Base-by-base conservation (phyloP, 1,140 invertebrate genomes). In the Lineus longissimus region DNA sequence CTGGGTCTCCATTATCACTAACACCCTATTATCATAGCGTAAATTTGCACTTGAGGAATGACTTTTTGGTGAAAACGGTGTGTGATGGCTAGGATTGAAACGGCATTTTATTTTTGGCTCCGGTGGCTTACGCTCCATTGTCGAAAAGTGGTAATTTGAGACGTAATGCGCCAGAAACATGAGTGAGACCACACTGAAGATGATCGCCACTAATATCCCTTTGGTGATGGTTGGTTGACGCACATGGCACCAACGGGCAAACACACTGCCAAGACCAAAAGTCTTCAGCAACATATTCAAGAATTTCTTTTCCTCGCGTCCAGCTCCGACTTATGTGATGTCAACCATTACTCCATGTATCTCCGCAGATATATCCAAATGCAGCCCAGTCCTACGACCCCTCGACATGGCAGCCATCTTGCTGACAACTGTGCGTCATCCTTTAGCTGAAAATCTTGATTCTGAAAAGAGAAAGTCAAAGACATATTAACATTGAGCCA, bases 1-100 rank as follows among this genome's bases (percentile, higher is more conserved):
- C 45, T 91, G 90, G 17, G 93, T 95, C 82, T 97, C 94, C n/a
- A 94, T 92, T 78, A 97, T 93, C 62, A 97, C 90, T 65, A 97
- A 84, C 64, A 96, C 92, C 81, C 94, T 94, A 30, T 91, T 89
- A 82, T 95, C 93, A 76, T 94, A 91, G 59, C 91, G 86, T 31
- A 93, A 79, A 29, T 90, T 85, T 59, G 90, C 90, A 15, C 45
- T 62, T 27, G 70, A 43, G 2, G 43, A 17, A 47, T 60, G 54
- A 66, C 70, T 71, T 29, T 59, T 57, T n/a, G 66, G 60, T 11
- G 64, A 36, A 17, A 67, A 68, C 7, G 59, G 19, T 7, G 70
- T 70, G 9, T 69, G 70, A 25, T 47, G 47, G 15, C 45, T 43
- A 63, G 51, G 61, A 31, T 66, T 61, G 15, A 64, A 40, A 19